Evolutionary conservation across 2,797 vertebrate species (phyloP).

Genomic region (Amniataba percoides): DNA sequence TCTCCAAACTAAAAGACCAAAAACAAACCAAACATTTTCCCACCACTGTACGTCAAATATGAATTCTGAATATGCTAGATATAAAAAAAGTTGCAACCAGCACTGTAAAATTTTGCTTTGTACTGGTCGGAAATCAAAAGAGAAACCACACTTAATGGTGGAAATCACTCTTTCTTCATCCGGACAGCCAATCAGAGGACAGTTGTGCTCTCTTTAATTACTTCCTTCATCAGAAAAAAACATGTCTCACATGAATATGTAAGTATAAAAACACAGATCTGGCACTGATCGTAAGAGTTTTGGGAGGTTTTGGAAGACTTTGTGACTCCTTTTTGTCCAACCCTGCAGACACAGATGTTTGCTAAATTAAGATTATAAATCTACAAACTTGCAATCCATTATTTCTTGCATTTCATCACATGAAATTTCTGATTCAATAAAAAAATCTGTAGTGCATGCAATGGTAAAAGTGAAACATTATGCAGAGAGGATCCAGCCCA

Average conservation of each 20-base stretch:
- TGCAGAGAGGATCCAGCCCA: too few relatives aligned
- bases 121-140: not conserved
- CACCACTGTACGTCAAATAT: not conserved
- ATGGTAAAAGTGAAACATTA: too few relatives aligned
- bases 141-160: conserved; percentile 20
- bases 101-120: not conserved
- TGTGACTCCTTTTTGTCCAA: not conserved
- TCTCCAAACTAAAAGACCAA: not conserved
- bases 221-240: not conserved
- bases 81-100: not conserved
- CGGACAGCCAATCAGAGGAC: not conserved
- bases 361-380: not conserved
- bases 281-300: not conserved
- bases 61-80: not conserved
- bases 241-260: too few relatives aligned
- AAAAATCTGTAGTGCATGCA: not conserved
- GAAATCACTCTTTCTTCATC: conserved; percentile 9
- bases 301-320: not conserved
- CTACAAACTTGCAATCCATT: not conserved
- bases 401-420: not conserved
- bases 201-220: not conserved
- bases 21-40: not conserved
- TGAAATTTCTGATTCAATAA: not conserved
- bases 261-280: not conserved
- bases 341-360: not conserved